Percentiles rank a stretch among this genome's conserved stretches.
Evolutionary conservation across 1,140 invertebrate species (phyloP).

Genomic region (Achatina immaculata): DNA sequence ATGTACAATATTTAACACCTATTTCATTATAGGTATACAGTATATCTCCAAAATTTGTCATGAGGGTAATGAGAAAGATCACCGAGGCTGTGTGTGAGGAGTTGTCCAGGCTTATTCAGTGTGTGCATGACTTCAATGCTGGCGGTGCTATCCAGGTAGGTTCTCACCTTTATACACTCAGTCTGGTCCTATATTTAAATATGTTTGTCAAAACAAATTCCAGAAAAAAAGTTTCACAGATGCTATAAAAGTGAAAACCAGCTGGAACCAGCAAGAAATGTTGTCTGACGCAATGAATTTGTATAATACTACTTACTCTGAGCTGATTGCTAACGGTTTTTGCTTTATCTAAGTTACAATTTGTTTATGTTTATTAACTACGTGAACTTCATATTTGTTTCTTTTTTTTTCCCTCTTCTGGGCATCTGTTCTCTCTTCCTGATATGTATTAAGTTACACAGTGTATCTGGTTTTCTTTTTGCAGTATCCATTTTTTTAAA

Average conservation of each 20-base stretch:
- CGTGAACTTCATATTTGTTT: no score
- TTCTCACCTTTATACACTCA: slow-evolving; percentile 8
- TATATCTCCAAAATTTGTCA: slow-evolving; percentile 83
- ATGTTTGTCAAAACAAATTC: background rate
- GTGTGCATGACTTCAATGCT: slow-evolving; percentile 79
- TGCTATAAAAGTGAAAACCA: background rate
- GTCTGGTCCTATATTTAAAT: background rate
- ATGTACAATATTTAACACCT: no score
- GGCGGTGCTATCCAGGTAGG: slow-evolving; percentile 78
- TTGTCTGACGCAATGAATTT: background rate
- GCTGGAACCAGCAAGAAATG: background rate
- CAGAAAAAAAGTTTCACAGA: background rate
- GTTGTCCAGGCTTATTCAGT: slow-evolving; percentile 86
- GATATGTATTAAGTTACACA: no score
- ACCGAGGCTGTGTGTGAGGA: slow-evolving; percentile 93
- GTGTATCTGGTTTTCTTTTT: no score
- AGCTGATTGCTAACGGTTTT: background rate
- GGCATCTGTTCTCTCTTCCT: no score
- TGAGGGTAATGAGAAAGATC: slow-evolving; percentile 85
- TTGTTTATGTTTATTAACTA: no score
- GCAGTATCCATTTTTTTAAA: no score
- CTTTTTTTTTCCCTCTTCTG: no score
- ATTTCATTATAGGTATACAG: slow-evolving; percentile 87
- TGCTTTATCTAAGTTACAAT: background rate
- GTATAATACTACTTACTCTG: background rate